Evolutionary conservation across 1,140 invertebrate species (phyloP), one percentile per base, ranked within the genome.

Genomic region (Ostrea edulis): DNA sequence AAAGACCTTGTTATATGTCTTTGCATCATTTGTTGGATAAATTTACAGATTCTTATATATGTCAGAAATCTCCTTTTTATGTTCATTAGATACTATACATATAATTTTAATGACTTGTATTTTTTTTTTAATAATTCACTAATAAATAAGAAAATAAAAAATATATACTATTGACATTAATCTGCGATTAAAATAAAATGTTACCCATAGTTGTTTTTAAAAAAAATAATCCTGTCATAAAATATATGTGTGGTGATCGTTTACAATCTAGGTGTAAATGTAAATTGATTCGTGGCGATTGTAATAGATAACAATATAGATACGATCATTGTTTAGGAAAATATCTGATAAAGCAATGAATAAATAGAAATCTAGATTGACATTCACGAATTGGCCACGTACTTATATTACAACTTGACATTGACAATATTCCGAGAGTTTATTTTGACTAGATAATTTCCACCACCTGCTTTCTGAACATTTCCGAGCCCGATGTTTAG

Each of bases 401-500:
- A 35, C 68, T 77, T 77, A 25, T 77, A 77, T 77, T 77, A 14
- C 68, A 77, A 29, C 29, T 77, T 29, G 68, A 25, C 68, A 35
- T 77, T 77, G 68, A 77, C 68, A 77, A 77, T 77, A 4, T 77
- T 77, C 68, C 35, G 68, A 29, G 25, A 77, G 68, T 77, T 77
- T 77, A 77, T 77, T 77, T 77, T 77, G 68, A 77, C 68, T 77
- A 35, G 68, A 77, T 77, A 35, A 77, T 77, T 14, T 77, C 14
- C 68, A 22, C 68, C 68, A 35, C 68, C 35, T 77, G 68, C 14
- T 12, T 77, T 77, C 68, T 35, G 68, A 77, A 77, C 68, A 25
- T 17, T 77, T 29, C 9, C 68, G 11, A 77, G 68, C 11, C 68
- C 68, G 68, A 35, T 77, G 22, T 77, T 14, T 29, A 35, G 25